phyloP scores from a whole-genome alignment of 2,888 invertebrate genomes.

The Leptopilina drosophilae region DNA sequence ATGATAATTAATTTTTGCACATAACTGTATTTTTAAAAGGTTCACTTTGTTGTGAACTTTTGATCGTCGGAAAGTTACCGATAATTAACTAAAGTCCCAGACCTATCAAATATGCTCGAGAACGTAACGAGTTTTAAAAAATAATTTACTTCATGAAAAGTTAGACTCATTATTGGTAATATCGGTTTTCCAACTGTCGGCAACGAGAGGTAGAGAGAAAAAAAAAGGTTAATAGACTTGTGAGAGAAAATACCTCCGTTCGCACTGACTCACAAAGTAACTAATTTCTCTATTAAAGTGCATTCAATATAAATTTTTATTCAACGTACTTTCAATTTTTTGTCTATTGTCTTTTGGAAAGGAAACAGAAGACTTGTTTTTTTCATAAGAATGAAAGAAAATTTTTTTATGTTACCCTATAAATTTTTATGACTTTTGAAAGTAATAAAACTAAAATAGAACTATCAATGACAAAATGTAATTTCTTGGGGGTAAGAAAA shows the following conservation, averaged over 20 bases:
- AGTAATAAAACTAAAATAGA: too few relatives aligned
- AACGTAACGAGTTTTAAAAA: slow-evolving; percentile 33
- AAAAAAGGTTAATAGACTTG: not conserved
- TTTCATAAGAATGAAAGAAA: too few relatives aligned
- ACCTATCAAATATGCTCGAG: slow-evolving; percentile 4
- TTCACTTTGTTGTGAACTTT: not conserved
- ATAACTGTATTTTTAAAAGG: not conserved
- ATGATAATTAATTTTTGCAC: not conserved
- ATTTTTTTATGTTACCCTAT: too few relatives aligned
- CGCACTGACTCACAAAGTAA: not conserved
- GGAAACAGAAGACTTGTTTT: too few relatives aligned
- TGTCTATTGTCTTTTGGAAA: too few relatives aligned
- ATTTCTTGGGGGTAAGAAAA: too few relatives aligned
- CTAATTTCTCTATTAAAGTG: not conserved
- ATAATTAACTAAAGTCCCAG: slow-evolving; percentile 9
- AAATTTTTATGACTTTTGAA: too few relatives aligned
- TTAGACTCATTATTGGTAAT: slow-evolving; percentile 33
- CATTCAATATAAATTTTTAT: not conserved
- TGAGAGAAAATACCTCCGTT: not conserved
- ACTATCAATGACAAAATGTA: too few relatives aligned
- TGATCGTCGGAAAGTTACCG: not conserved
- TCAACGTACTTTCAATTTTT: too few relatives aligned
- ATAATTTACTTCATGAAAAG: slow-evolving; percentile 3
- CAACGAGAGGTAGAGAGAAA: not conserved
- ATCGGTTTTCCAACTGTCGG: slow-evolving; percentile 19